A percentile compares a stretch with the other conserved stretches of the same genome.
Evolutionary conservation across 2,797 vertebrate species (phyloP).

Genomic region (Chelon auratus): DNA sequence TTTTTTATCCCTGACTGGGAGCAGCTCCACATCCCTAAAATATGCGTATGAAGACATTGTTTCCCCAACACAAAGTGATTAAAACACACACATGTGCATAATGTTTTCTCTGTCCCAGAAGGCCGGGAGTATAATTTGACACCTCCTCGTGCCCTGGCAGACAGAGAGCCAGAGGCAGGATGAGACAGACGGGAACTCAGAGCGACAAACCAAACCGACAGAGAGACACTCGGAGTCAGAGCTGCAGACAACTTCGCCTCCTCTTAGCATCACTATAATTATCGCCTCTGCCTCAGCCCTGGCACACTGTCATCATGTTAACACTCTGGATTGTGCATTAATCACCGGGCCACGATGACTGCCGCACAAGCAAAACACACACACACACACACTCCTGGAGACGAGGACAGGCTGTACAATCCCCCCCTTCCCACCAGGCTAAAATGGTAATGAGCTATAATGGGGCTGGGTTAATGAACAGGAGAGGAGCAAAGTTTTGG

Average conservation of each 20-base stretch:
- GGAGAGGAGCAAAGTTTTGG: conserved; percentile 61
- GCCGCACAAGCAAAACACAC: conserved; percentile 35
- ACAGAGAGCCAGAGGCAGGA: conserved; percentile 39
- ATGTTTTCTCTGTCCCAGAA: conserved; percentile 6
- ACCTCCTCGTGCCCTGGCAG: conserved; percentile 38
- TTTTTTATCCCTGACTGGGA: not conserved
- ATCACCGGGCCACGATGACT: conserved; percentile 58
- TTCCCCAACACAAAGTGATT: not conserved
- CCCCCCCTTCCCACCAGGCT: conserved; percentile 44
- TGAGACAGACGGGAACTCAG: conserved; percentile 37
- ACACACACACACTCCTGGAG: conserved; percentile 19
- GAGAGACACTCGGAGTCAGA: conserved; percentile 58
- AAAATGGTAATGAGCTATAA: conserved; percentile 69
- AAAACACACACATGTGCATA: not conserved
- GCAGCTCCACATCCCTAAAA: not conserved
- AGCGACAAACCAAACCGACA: conserved; percentile 48
- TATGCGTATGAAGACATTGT: not conserved
- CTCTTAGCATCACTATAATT: conserved; percentile 71
- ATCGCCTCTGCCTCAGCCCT: conserved; percentile 72
- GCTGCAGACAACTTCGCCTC: conserved; percentile 63
- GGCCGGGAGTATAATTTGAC: conserved; percentile 33
- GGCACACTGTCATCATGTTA: conserved; percentile 79
- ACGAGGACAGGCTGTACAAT: conserved; percentile 15
- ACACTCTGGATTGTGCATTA: conserved; percentile 70
- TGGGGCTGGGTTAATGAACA: conserved; percentile 71